phyloP scores from a whole-genome alignment of 2,113 vertebrate species.

The Mirza zaza region DNA sequence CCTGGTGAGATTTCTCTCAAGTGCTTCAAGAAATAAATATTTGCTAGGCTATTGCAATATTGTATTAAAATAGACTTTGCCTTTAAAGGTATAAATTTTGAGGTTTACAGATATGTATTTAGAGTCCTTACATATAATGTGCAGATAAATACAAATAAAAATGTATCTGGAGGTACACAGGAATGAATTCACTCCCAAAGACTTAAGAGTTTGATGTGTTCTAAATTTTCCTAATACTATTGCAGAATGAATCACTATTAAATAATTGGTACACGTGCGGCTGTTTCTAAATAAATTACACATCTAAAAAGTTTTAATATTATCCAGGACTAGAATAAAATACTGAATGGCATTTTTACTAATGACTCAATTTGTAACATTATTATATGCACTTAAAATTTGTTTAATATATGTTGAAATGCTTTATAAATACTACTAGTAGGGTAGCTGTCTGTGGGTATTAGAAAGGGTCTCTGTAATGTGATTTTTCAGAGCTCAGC shows the following conservation, averaged over 20 bases:
- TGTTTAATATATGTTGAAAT: neutral
- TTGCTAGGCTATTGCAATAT: neutral
- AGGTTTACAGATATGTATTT: neutral
- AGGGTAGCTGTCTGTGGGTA: neutral
- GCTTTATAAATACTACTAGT: neutral
- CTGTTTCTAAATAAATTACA: neutral
- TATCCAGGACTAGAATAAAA: neutral
- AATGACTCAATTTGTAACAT: neutral
- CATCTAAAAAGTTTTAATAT: neutral
- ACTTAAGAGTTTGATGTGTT: neutral
- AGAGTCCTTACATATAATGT: neutral
- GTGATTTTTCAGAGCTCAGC: neutral
- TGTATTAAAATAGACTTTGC: slow-evolving; percentile 4
- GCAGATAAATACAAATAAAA: neutral
- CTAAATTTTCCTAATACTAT: neutral
- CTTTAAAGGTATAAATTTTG: neutral
- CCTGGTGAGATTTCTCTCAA: neutral
- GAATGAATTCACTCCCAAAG: neutral
- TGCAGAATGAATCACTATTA: neutral
- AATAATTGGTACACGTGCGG: neutral
- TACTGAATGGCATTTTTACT: neutral
- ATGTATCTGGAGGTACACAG: neutral
- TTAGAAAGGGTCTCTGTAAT: neutral
- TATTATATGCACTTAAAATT: neutral
- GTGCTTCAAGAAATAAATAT: neutral